Percentiles rank a stretch among this genome's conserved stretches.
Evolutionary conservation across 2,888 invertebrate species (phyloP).

Genomic region (Ametastegia equiseti): DNA sequence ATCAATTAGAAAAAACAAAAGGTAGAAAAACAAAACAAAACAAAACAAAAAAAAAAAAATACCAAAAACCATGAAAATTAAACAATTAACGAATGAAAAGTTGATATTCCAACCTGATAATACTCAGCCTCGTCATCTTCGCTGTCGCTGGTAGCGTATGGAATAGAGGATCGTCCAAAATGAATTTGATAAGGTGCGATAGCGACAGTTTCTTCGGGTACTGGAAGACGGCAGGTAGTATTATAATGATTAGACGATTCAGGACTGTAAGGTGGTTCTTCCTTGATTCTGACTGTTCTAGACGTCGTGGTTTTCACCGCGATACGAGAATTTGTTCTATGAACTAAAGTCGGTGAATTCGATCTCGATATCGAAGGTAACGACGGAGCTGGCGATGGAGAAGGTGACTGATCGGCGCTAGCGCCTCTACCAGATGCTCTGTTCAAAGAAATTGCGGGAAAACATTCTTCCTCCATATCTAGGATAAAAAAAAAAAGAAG

Average conservation of each 20-base stretch:
- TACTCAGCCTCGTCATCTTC: constrained; percentile 70
- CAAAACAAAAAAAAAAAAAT: neutral
- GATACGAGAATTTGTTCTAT: neutral
- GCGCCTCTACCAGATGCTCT: constrained; percentile 76
- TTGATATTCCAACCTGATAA: constrained; percentile 62
- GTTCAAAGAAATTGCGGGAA: constrained; percentile 88
- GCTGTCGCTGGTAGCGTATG: constrained; percentile 66
- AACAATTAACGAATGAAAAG: neutral
- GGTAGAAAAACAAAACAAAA: too few relatives aligned
- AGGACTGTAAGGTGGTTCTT: constrained; percentile 87
- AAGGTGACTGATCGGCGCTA: constrained; percentile 60
- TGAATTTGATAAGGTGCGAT: constrained; percentile 27
- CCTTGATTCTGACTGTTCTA: constrained; percentile 80
- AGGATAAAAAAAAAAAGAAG: neutral
- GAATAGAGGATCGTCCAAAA: constrained; percentile 5
- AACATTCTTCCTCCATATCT: constrained; percentile 96
- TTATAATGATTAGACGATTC: too few relatives aligned
- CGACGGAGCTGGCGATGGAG: constrained; percentile 50
- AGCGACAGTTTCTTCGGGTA: constrained; percentile 18
- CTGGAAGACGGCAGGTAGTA: neutral
- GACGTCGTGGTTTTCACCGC: constrained; percentile 59
- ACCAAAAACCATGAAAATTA: neutral
- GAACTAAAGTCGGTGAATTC: constrained; percentile 47
- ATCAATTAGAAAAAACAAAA: too few relatives aligned
- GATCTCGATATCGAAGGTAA: constrained; percentile 48